Base-by-base conservation (phyloP, 2,113 vertebrate genomes). In the Pontoporia blainvillei region DNA sequence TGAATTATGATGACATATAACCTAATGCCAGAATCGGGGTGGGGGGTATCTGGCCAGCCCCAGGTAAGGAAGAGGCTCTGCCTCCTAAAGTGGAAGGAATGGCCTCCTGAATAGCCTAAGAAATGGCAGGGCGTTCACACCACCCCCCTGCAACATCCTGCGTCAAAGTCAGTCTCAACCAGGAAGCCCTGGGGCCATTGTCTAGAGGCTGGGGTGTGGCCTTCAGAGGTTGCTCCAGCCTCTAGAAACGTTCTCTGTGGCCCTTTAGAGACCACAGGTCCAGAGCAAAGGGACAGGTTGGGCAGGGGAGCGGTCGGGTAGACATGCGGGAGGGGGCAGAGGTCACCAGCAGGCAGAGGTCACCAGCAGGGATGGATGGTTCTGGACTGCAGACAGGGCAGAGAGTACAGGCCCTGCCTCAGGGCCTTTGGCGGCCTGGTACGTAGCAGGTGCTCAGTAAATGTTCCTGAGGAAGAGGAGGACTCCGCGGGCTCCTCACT, bases 281-380 rank as follows among this genome's bases (percentile, higher is more conserved):
- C 39, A 39, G 39, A 39, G 39, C 39, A 39, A 39, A 39, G 39
- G 39, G 39, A 39, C 39, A 39, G 39, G 39, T 39, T 39, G 39
- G 39, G 44, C 44, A 46, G 44, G 44, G 41, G 41, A 41, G 41
- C 41, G 14, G 52, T 20, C 5, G 5, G 39, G 18, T 34, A 36
- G 81, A 41, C 73, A 31, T 21, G 29, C 10, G 4, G 34, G 20
- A 8, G 17, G 23, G 10, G 79, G 29, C 23, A 64, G 78, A 67
- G 88, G 52, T 54, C 59, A 41, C 67, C 0, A 27, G 39, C 66
- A 34, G 86, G 29, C 23, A 64, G 78, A 67, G 88, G 52, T 54
- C 59, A 41, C 76, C 0, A 27, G 39, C 66, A 34, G 39, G 66
- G 29, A 31, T 46, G 29, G 17, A n/a, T 0, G 0, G 17, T 44